Conservation (phyloP, 1,140 invertebrate species). For the Chymomyza costata region DNA sequence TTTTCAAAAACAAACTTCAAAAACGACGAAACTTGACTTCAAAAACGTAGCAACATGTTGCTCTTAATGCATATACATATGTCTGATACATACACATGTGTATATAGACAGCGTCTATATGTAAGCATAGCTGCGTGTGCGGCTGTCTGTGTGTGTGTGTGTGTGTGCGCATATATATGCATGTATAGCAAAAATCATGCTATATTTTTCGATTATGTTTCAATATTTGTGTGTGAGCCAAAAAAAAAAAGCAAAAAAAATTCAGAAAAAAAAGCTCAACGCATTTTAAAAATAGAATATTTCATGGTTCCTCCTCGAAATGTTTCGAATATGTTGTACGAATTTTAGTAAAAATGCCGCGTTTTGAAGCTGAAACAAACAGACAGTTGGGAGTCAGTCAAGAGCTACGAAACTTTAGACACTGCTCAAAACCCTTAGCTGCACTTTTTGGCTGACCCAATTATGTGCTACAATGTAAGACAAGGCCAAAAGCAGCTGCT, state of each 20-base stretch:
- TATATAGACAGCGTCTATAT: neutral
- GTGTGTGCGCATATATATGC: slow-evolving; percentile 13
- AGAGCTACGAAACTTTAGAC: too few relatives aligned
- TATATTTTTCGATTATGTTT: slow-evolving; percentile 70
- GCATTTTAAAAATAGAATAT: slow-evolving; percentile 65
- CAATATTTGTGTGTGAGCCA: slow-evolving; percentile 58
- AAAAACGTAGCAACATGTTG: too few relatives aligned
- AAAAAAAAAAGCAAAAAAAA: slow-evolving; percentile 24
- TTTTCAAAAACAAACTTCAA: slow-evolving; percentile 4
- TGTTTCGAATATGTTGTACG: slow-evolving; percentile 66
- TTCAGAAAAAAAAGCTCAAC: slow-evolving; percentile 55
- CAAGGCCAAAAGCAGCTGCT: too few relatives aligned
- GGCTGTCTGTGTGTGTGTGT: slow-evolving; percentile 7
- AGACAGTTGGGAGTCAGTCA: too few relatives aligned
- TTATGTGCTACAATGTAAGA: too few relatives aligned
- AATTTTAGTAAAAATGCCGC: too few relatives aligned
- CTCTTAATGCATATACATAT: slow-evolving; percentile 12
- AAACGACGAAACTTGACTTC: too few relatives aligned
- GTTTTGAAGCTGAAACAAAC: too few relatives aligned
- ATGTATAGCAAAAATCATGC: slow-evolving; percentile 18
- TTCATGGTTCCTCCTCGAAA: slow-evolving; percentile 66
- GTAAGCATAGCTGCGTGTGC: neutral
- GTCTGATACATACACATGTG: neutral
- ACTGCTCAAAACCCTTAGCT: too few relatives aligned
- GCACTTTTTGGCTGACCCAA: too few relatives aligned